phyloP scores from a whole-genome alignment of 2,797 vertebrate species.

The Kryptolebias ocellatus region DNA sequence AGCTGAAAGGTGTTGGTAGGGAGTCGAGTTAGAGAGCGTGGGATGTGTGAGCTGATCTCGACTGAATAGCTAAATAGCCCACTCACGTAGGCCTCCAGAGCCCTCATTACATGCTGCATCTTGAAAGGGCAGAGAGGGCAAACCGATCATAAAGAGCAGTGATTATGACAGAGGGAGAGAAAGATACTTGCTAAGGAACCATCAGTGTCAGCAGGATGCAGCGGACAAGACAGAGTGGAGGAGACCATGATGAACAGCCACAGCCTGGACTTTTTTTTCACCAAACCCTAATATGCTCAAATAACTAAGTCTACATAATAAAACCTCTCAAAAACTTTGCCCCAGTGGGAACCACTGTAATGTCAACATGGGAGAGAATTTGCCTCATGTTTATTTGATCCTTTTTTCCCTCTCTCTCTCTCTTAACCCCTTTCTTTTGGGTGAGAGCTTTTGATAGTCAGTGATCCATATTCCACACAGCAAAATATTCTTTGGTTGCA shows the following conservation, averaged over 20 bases:
- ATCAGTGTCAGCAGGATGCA: slow-evolving; percentile 74
- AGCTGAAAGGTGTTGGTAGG: slow-evolving; percentile 58
- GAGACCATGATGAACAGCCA: slow-evolving; percentile 56
- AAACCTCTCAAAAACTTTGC: slow-evolving; percentile 44
- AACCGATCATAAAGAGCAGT: slow-evolving; percentile 82
- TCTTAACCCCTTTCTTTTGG: slow-evolving; percentile 46
- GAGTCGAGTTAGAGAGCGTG: slow-evolving; percentile 60
- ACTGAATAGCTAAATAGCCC: slow-evolving; percentile 81
- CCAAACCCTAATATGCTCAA: slow-evolving; percentile 36
- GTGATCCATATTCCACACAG: slow-evolving; percentile 58
- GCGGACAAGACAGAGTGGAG: slow-evolving; percentile 58
- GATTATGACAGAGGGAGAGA: slow-evolving; percentile 78
- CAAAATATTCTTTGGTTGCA: slow-evolving; percentile 51
- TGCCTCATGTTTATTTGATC: slow-evolving; percentile 71
- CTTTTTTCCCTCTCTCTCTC: slow-evolving; percentile 18
- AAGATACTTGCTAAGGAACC: slow-evolving; percentile 76
- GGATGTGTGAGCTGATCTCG: slow-evolving; percentile 74
- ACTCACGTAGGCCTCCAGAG: slow-evolving; percentile 77
- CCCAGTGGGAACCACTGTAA: slow-evolving; percentile 49
- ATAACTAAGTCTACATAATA: slow-evolving; percentile 42
- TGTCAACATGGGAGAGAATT: slow-evolving; percentile 43
- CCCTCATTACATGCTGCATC: slow-evolving; percentile 80
- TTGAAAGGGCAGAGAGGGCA: slow-evolving; percentile 82
- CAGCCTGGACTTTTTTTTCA: slow-evolving; percentile 16
- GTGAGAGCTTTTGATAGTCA: slow-evolving; percentile 53